Evolutionary conservation across 2,888 invertebrate genomes (phyloP).

Genomic region (Rotaria macrura): DNA sequence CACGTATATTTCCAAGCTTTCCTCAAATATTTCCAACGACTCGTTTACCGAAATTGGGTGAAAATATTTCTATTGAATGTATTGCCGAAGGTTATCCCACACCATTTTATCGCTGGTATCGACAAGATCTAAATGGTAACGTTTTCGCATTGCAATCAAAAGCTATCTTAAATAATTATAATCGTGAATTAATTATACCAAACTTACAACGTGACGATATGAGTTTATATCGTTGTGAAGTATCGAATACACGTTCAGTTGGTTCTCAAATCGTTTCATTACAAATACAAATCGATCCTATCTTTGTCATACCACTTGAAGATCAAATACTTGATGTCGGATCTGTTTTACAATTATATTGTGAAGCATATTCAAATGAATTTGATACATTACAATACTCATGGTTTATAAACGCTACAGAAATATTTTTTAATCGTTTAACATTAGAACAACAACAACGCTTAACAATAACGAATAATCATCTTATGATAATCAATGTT

Average conservation of each 20-base stretch:
- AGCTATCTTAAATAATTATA: slow-evolving; percentile 27
- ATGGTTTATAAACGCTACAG: slow-evolving; percentile 33
- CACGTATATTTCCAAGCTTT: slow-evolving; percentile 33
- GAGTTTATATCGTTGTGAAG: slow-evolving; percentile 30
- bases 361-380: slow-evolving; percentile 31
- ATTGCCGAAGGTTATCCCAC: slow-evolving; percentile 33
- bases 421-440: neutral
- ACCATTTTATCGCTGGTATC: slow-evolving; percentile 30
- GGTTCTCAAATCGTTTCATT: slow-evolving; percentile 8
- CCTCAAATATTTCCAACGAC: slow-evolving; percentile 33
- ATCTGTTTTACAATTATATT: slow-evolving; percentile 28
- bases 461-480: neutral
- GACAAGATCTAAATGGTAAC: neutral
- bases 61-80: slow-evolving; percentile 32
- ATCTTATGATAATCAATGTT: slow-evolving; percentile 11
- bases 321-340: slow-evolving; percentile 30
- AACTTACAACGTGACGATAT: slow-evolving; percentile 28
- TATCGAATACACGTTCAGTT: slow-evolving; percentile 23
- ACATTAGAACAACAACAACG: slow-evolving; percentile 15
- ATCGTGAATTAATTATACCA: slow-evolving; percentile 30
- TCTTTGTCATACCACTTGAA: slow-evolving; percentile 30
- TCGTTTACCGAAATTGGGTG: slow-evolving; percentile 24
- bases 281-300: slow-evolving; percentile 27
- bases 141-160: slow-evolving; percentile 27
- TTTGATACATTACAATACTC: slow-evolving; percentile 17